Conservation (phyloP, 2,888 invertebrate genomes). For the Eristalis pertinax region DNA sequence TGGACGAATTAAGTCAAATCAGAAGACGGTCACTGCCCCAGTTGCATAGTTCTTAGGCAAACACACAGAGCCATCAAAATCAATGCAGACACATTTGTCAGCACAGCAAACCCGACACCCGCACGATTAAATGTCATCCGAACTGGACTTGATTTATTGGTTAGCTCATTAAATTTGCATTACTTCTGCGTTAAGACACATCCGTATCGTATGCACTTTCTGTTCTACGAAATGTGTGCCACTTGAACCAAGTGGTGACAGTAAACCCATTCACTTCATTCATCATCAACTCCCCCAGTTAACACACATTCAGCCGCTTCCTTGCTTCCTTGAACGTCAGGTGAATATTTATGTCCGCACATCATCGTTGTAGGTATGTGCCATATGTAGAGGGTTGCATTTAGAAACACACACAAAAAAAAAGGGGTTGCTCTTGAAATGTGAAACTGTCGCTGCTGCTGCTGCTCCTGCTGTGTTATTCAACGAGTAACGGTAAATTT, state of each 20-base stretch:
- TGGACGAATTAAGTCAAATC: too few relatives aligned
- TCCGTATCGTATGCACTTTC: background rate
- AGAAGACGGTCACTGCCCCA: too few relatives aligned
- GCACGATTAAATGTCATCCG: background rate
- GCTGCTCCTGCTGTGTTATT: background rate
- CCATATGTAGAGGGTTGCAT: background rate
- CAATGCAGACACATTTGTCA: background rate
- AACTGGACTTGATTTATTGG: background rate
- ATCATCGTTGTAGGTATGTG: background rate
- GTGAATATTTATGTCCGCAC: background rate
- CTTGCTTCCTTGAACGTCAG: background rate
- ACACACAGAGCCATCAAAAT: background rate
- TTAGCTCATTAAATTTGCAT: background rate
- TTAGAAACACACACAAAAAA: background rate
- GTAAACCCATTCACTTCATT: background rate
- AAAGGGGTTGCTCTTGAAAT: background rate
- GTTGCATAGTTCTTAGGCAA: too few relatives aligned
- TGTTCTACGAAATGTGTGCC: too few relatives aligned
- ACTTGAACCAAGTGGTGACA: too few relatives aligned
- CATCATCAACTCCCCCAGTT: background rate
- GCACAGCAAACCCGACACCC: background rate
- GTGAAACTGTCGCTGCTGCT: background rate
- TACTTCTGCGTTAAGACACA: background rate
- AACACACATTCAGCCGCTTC: background rate
- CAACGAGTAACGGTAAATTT: background rate